Base-by-base conservation (phyloP, 2,888 invertebrate genomes). In the Seira musarum region DNA sequence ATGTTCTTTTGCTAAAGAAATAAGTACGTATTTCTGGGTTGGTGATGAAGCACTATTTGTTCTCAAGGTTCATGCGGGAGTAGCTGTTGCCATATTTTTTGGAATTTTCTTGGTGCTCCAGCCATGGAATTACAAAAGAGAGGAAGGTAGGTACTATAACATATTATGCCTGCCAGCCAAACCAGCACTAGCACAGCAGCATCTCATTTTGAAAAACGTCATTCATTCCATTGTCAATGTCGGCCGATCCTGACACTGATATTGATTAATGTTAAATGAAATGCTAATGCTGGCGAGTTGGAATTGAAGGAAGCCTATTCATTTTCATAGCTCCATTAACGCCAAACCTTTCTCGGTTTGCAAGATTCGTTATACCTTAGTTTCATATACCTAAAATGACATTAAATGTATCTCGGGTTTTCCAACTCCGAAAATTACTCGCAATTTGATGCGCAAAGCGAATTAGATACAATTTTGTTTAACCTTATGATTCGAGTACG, bases 1-100 rank as follows among this genome's bases (percentile, higher is more conserved):
- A 40, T 40, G 6, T n/a, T n/a, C 6, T 13, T 40, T 6, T 40
- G 13, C 6, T 40, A 40, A 40, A 40, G 40, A 40, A n/a, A n/a
- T n/a, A n/a, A n/a, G n/a, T n/a, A n/a, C n/a, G n/a, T n/a, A n/a
- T n/a, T n/a, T n/a, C n/a, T n/a, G 40, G 40, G 13, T 40, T 40
- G 40, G 40, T 40, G 40, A 40, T 40, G 40, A 40, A 40, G 40
- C 40, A 40, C 13, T 40, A 40, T 79, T 67, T 76, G 35, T 66
- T 63, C 40, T 67, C 80, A 80, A 82, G 82, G 82, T 79, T 74
- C 80, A 82, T 80, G 82, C 82, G 72, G 82, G 77, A 61, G 57
- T 82, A 70, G 73, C 82, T 46, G 77, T 80, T 60, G 80, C 76
- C 66, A 72, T 80, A 66, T 82, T 82, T 77, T 76, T 72, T 61